Evolutionary conservation across 2,888 invertebrate species (phyloP).

Genomic region (Mactromeris polynyma): DNA sequence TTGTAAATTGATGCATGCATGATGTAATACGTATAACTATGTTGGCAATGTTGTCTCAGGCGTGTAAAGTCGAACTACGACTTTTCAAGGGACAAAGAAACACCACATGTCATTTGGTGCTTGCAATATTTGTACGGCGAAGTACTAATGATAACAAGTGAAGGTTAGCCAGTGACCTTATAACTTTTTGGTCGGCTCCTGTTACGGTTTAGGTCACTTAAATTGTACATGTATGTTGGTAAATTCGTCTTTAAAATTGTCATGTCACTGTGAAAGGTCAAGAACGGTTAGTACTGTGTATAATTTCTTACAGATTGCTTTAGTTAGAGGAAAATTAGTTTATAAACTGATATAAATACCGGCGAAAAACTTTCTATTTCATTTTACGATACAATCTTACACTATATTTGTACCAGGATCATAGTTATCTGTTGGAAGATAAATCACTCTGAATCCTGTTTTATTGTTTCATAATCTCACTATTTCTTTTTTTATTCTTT

Average conservation of each 20-base stretch:
- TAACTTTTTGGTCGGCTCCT: not conserved
- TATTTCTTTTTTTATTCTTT: not conserved
- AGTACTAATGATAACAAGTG: not conserved
- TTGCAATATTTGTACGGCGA: not conserved
- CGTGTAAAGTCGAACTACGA: not conserved
- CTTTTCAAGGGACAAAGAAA: too few relatives aligned
- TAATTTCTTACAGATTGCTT: not conserved
- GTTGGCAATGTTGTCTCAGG: not conserved
- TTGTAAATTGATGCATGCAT: slow-evolving; percentile 3
- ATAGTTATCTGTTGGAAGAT: not conserved
- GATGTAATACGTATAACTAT: not conserved
- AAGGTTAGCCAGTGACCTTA: not conserved
- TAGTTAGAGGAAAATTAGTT: not conserved
- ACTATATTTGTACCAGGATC: not conserved
- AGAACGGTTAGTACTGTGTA: not conserved
- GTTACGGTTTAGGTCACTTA: not conserved
- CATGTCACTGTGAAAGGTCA: not conserved
- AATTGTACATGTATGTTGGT: slow-evolving; percentile 7
- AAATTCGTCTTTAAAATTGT: not conserved
- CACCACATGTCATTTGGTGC: not conserved
- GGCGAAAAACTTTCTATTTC: not conserved
- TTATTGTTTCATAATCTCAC: not conserved
- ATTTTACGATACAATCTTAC: not conserved
- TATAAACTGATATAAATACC: not conserved
- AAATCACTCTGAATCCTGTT: not conserved